These are phyloP conservation scores for Aphaenogaster floridana DNA, from an alignment of 1,140 invertebrate species.

Conservation along the genomic window DNA sequence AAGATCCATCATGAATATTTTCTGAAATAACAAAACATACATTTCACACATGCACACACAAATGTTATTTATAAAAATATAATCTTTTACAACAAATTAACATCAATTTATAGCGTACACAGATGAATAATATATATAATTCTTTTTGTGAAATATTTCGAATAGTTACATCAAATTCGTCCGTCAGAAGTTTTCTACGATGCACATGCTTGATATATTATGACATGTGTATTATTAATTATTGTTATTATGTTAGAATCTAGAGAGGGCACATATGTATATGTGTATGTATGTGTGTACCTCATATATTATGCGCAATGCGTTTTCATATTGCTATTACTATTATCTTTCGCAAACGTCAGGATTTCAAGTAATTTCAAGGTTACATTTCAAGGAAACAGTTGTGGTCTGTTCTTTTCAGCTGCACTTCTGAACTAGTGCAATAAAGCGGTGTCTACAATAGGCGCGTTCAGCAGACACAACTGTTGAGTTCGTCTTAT, in stretches of 20 bases:
- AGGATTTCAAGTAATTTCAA: too few species aligned
- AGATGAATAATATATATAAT: background rate
- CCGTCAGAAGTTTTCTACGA: background rate
- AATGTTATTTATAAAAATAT: background rate
- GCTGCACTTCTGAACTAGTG: too few species aligned
- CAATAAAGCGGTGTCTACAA: too few species aligned
- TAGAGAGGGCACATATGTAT: background rate
- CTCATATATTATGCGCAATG: too few species aligned
- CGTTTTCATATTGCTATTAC: too few species aligned
- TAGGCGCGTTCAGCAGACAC: too few species aligned
- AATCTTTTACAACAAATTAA: background rate
- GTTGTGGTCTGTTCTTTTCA: too few species aligned
- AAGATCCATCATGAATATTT: background rate
- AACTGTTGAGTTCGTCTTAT: too few species aligned
- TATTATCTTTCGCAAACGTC: too few species aligned
- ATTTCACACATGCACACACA: background rate
- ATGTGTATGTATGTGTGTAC: too few species aligned
- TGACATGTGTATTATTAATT: background rate
- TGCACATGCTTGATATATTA: background rate
- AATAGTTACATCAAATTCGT: background rate
- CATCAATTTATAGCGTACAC: background rate
- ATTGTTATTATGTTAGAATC: background rate
- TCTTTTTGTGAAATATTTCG: slow-evolving; percentile 4
- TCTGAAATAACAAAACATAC: slow-evolving; percentile 14
- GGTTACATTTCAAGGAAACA: too few species aligned